These are phyloP conservation scores for Ecdyonurus torrentis DNA, from an alignment of 2,888 invertebrate species.

Conservation along the genomic window DNA sequence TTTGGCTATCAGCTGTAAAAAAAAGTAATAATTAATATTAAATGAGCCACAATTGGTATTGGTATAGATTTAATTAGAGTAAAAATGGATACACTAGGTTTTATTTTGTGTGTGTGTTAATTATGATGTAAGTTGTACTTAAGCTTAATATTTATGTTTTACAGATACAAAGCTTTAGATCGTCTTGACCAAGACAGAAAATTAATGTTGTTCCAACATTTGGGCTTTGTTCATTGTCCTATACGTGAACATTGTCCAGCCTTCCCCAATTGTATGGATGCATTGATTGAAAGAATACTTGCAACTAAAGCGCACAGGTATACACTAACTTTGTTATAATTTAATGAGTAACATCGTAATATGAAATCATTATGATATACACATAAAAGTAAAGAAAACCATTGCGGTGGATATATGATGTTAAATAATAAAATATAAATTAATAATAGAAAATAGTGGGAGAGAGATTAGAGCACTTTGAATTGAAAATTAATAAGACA, in stretches of 20 bases:
- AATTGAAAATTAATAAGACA: too few relatives aligned
- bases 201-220: constrained; percentile 83
- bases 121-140: not conserved
- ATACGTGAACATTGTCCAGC: constrained; percentile 89
- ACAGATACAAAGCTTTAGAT: constrained; percentile 82
- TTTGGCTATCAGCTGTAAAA: too few relatives aligned
- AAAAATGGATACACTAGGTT: too few relatives aligned
- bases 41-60: too few relatives aligned
- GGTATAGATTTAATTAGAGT: too few relatives aligned
- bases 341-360: not conserved
- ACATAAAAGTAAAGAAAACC: constrained; percentile 1
- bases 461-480: too few relatives aligned
- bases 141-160: constrained; percentile 14
- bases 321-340: too few relatives aligned
- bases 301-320: constrained; percentile 47
- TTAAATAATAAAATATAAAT: too few relatives aligned
- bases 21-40: too few relatives aligned
- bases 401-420: constrained; percentile 8
- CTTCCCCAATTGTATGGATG: constrained; percentile 65
- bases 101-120: not conserved
- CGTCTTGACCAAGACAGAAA: constrained; percentile 88
- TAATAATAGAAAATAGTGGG: too few relatives aligned
- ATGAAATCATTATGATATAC: not conserved
- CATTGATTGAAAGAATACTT: constrained; percentile 52
- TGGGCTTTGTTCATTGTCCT: constrained; percentile 91